These are phyloP conservation scores for Neopipo cinnamomea DNA, from an alignment of 2,113 vertebrate species.

Conservation along the genomic window DNA sequence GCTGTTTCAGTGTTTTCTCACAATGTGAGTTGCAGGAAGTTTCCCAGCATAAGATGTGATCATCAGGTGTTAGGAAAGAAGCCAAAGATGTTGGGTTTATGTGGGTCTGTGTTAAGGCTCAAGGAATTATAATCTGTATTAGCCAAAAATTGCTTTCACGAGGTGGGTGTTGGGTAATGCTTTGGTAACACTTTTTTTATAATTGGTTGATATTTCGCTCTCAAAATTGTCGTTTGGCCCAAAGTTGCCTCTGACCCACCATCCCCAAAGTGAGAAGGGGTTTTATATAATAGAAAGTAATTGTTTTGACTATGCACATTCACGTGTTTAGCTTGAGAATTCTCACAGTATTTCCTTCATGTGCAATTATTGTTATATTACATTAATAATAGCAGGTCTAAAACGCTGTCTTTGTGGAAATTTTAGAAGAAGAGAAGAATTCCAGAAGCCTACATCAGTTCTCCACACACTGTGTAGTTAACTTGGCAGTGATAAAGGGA, in stretches of 20 bases:
- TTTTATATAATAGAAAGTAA: background rate
- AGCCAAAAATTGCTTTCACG: background rate
- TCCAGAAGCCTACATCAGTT: background rate
- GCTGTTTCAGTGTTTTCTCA: background rate
- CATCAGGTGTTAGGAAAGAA: background rate
- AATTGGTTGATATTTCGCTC: background rate
- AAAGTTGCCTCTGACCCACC: background rate
- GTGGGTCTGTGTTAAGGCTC: background rate
- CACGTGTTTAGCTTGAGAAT: background rate
- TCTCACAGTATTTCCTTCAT: background rate
- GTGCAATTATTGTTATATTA: background rate
- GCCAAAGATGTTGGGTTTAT: background rate
- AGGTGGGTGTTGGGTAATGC: background rate
- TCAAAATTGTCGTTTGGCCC: background rate
- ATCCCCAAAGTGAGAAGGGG: background rate
- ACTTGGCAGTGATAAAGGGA: background rate
- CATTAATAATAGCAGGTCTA: background rate
- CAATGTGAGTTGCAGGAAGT: background rate
- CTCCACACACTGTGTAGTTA: background rate
- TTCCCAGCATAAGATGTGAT: background rate
- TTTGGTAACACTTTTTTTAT: background rate
- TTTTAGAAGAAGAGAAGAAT: background rate
- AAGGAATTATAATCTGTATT: background rate
- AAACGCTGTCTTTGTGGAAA: background rate
- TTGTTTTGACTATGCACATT: background rate